Conservation (phyloP, 2,113 vertebrate species). For the Nibea albiflora region DNA sequence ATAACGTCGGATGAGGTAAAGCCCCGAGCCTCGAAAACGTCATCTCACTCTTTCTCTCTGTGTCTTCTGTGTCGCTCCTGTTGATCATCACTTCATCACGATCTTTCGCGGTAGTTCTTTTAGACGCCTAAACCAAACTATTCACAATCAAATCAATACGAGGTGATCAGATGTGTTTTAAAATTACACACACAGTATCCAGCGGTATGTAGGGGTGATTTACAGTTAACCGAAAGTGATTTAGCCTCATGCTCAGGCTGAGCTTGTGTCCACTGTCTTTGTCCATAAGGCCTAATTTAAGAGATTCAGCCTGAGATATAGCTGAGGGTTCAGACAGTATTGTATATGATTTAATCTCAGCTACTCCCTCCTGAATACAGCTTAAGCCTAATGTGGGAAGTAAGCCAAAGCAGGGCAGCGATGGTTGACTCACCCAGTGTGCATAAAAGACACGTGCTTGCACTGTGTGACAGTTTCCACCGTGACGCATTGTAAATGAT, state of each 20-base stretch:
- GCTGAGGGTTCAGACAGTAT: neutral
- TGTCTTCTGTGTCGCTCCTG: slow-evolving; percentile 43
- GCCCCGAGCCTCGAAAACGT: slow-evolving; percentile 14
- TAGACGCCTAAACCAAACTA: neutral
- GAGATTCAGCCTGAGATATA: neutral
- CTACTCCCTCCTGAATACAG: neutral
- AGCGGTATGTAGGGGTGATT: neutral
- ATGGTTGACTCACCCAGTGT: slow-evolving; percentile 51
- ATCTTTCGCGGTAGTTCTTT: neutral
- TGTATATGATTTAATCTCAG: slow-evolving; percentile 6
- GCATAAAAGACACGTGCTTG: slow-evolving; percentile 20
- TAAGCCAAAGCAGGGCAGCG: neutral
- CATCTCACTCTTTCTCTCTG: slow-evolving; percentile 19
- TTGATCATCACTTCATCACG: slow-evolving; percentile 27
- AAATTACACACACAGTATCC: neutral
- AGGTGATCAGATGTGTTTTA: neutral
- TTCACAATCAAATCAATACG: neutral
- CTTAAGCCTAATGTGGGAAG: neutral
- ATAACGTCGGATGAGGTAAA: slow-evolving; percentile 83
- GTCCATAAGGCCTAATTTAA: neutral
- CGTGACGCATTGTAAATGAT: slow-evolving; percentile 23
- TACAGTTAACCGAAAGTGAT: neutral
- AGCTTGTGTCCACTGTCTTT: neutral
- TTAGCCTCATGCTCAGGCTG: slow-evolving; percentile 3
- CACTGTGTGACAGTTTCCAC: slow-evolving; percentile 37